Base-by-base conservation (phyloP, 1,140 invertebrate genomes). In the Cylas formicarius region DNA sequence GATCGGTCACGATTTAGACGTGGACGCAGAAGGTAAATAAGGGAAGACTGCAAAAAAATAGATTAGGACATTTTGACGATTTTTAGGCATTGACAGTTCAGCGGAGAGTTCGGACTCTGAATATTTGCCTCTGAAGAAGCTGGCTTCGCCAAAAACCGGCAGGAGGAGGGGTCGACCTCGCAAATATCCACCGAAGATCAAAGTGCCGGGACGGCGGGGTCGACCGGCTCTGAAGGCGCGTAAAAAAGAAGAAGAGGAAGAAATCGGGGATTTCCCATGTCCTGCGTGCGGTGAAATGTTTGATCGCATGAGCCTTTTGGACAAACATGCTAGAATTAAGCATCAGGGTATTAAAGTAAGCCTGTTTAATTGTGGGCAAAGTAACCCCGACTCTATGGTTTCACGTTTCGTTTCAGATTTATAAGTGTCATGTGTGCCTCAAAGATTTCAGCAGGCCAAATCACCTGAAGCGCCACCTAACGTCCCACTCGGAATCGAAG, bases 401-500 rank as follows among this genome's bases (percentile, higher is more conserved):
- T 9, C 10, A 20, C n/a, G 23, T 36, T 20, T 18, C 27, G 11
- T 38, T 29, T 20, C 32, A 55, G 42, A 41, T 57, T 3, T 51
- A 59, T 34, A 55, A 46, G 28, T 65, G 62, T 33, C 46, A 53
- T 31, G 37, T 53, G 6, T 65, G 62, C 40, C 35, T 47, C 13
- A 65, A 63, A 39, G 46, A 55, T 18, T 65, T 63, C 38, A 40
- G 47, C 2, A 44, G 62, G 5, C 23, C 48, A 2, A 62, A 57
- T 40, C 58, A 62, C 38, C 23, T 62, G 16, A 62, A 60, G 44
- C 48, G 62, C 7, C 62, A 65, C 38, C 47, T 58, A 31, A 47
- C 53, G 3, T 56, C 56, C 1, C 62, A 63, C 51, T 58, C 53
- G 2, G 50, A 52, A 26, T 40, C 53, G 7, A 61, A 63, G 46